Base-by-base conservation (phyloP, 2,797 vertebrate genomes). In the Artibeus lituratus region DNA sequence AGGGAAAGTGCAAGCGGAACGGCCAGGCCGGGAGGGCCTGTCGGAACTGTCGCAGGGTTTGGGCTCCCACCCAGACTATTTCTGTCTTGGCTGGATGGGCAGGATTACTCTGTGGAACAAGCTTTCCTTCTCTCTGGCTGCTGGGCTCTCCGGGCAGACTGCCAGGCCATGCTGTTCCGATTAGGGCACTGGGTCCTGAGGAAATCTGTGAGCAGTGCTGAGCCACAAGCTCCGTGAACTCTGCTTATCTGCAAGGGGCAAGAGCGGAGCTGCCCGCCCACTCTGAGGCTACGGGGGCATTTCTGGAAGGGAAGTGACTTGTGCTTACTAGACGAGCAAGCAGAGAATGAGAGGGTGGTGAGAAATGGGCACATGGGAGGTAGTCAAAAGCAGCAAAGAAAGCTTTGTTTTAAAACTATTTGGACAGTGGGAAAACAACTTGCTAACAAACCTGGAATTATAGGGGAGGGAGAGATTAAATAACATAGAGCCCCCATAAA, bases 161-260 rank as follows among this genome's bases (percentile, higher is more conserved):
- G 97, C 97, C 97, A 97, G 96, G 57, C 93, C 80, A 26, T 0
- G 29, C 94, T 67, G 87, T 83, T 74, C 90, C 11, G 57, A 90
- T 72, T 90, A 67, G 94, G 94, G 89, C 78, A 65, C 29, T 12
- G 39, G 90, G 94, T 69, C 70, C 88, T 3, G 35, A 84, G 95
- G 96, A 97, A 82, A 92, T 87, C 94, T n/a, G 6, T 42, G 18
- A 35, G 83, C 42, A 47, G 32, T 21, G 81, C 87, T 15, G 55
- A 95, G 80, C 62, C 94, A 95, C 84, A 93, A 94, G 94, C 84
- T 67, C 49, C 65, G 21, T 3, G 74, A 90, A 78, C 85, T 55
- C 80, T 12, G 74, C 91, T 95, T 81, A 73, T 97, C 96, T 77
- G 82, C n/a, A 62, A 82, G 74, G 80, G 32, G 55, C 90, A 32